Percentiles rank a stretch among this genome's conserved stretches.
Evolutionary conservation across 2,888 invertebrate genomes (phyloP).

Genomic region (Barypeithes pellucidus): DNA sequence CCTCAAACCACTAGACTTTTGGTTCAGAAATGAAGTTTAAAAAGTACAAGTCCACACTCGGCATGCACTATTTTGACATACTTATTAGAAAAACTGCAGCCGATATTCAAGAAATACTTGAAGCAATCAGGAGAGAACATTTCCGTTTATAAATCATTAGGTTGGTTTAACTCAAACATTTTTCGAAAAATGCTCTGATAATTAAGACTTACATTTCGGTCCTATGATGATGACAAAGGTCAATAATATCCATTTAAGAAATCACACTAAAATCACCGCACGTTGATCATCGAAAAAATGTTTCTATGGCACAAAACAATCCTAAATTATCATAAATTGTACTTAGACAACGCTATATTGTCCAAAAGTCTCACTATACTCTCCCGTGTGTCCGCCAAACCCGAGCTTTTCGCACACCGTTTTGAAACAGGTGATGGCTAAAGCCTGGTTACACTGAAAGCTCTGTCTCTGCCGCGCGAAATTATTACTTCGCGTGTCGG

Average conservation of each 20-base stretch:
- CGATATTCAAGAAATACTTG: no score
- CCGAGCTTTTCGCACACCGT: conserved; percentile 1
- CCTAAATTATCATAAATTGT: neutral
- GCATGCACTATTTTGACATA: no score
- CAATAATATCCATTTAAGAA: conserved; percentile 36
- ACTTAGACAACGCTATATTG: neutral
- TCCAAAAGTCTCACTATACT: conserved; percentile 18
- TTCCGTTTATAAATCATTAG: no score
- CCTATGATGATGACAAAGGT: conserved; percentile 1
- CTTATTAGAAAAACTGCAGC: no score
- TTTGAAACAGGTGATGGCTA: conserved; percentile 27
- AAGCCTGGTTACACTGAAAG: conserved; percentile 27
- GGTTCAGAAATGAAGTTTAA: no score
- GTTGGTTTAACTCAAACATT: no score
- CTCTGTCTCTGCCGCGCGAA: conserved; percentile 18
- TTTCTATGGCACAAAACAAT: conserved; percentile 15
- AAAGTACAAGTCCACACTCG: no score
- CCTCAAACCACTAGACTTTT: no score
- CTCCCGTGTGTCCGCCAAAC: conserved; percentile 7
- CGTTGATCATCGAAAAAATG: no score
- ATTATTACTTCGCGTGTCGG: conserved; percentile 35
- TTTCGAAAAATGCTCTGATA: neutral
- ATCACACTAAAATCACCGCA: conserved; percentile 40
- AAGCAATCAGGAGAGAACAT: no score
- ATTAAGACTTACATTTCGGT: conserved; percentile 19